Base-by-base conservation (phyloP, 2,113 vertebrate species). In the Dendrocopos noguchii region DNA sequence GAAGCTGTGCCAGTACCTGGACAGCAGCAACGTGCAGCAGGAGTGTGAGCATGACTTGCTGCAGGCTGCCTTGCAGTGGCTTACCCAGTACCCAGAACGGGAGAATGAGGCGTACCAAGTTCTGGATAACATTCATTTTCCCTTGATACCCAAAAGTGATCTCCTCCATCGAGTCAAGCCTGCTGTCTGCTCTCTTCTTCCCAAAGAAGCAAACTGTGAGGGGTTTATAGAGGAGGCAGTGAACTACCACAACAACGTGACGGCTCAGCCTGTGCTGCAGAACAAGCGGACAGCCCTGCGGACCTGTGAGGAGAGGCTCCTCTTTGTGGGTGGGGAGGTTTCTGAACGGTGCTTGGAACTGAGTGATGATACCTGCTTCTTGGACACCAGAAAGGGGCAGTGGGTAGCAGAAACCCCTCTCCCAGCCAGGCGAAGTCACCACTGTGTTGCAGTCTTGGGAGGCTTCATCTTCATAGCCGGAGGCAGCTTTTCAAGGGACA, bases 271-370 rank as follows among this genome's bases (percentile, higher is more conserved):
- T 0, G 97, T 99, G 52, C 96, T 99, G 84, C 99, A 99, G 88
- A 99, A 97, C 24, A 92, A 89, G 15, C 97, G 98, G 73, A 98
- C 98, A 0, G 66, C 93, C 0, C 97, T 99, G 80, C 97, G 99
- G 55, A 98, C 98, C 1, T 97, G 97, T 0, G 95, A 97, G 42
- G 98, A 99, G 73, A 95, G 96, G 39, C 98, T 99, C 50, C 98
- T 99, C 68, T 98, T 99, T 33, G 98, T 99, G 42, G 99, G 99
- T 0, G 99, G 99, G 7, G 99, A 99, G 98, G 99, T 99, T 44
- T 99, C 98, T 0, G 99, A 99, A 56, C 98, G 98, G 1, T 98
- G 99, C n/a, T 98, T 99, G 96, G 98, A 99, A 95, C 97, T 99
- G 90, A 99, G 98, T 0, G 98, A 99, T 0, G 98, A 99, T 28